phyloP scores from a whole-genome alignment of 2,113 vertebrate genomes.

The Brachyhypopomus occidentalis region DNA sequence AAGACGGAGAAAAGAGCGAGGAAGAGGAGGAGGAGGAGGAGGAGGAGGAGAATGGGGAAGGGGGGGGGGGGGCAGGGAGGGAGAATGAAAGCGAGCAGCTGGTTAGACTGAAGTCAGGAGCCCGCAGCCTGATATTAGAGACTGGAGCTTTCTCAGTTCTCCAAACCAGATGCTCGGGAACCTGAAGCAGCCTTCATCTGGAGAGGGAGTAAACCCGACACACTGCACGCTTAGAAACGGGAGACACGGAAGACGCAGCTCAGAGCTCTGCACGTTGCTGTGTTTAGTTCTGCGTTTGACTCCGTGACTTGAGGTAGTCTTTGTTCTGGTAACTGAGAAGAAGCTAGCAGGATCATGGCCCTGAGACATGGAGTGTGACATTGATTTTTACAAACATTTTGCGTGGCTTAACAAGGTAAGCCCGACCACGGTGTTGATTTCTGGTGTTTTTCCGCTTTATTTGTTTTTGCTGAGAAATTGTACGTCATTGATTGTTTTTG shows the following conservation, averaged over 20 bases:
- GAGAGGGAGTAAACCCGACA: constrained; percentile 24
- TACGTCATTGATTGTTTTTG: not conserved
- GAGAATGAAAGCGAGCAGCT: constrained; percentile 70
- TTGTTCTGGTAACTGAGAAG: constrained; percentile 49
- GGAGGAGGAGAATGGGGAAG: constrained; percentile 53
- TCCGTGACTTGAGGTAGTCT: not conserved
- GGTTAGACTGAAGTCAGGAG: constrained; percentile 70
- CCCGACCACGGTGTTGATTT: not conserved
- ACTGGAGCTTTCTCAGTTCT: constrained; percentile 68
- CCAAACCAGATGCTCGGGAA: constrained; percentile 78
- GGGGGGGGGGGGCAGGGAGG: constrained; percentile 59
- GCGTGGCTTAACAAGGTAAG: constrained; percentile 96
- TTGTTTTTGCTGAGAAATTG: not conserved
- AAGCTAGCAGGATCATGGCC: constrained; percentile 83
- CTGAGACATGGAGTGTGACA: constrained; percentile 92
- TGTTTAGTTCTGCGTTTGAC: not conserved
- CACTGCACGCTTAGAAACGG: not conserved
- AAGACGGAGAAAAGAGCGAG: constrained; percentile 37
- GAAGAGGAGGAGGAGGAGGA: constrained; percentile 37
- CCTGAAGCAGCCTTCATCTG: constrained; percentile 53
- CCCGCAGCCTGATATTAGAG: constrained; percentile 68
- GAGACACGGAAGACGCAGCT: not conserved
- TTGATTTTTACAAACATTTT: constrained; percentile 98
- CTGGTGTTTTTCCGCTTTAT: not conserved
- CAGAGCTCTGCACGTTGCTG: constrained; percentile 13